Evolutionary conservation across 1,140 invertebrate species (phyloP), one percentile per base, ranked within the genome.

Genomic region (Drosophila novamexicana): DNA sequence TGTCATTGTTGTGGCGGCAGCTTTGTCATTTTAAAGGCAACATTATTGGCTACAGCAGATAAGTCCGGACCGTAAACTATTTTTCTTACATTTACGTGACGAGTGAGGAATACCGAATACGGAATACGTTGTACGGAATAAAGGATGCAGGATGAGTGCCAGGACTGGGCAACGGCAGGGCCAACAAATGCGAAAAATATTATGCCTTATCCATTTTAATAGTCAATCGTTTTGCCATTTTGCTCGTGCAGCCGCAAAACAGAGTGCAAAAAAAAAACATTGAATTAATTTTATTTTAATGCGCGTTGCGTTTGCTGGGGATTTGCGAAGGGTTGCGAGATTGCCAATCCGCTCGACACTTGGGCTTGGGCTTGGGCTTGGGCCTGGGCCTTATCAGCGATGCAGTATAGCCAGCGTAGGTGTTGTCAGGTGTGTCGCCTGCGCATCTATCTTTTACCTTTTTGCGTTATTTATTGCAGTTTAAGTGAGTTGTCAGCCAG

Each of bases 261-360:
- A 44, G 59, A 56, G 40, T 29, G 58, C 58, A 67, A 76, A 77
- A 37, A 53, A 14, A 58, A 59, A 29, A 49, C 32, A 49, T 49
- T 18, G 66, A 77, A 88, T 88, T 88, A 88, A 88, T 89, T 88
- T 88, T 84, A 88, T 84, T 89, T 88, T 88, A 88, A 88, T 88
- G 84, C 74, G 53, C 77, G 77, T 77, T 77, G 83, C 68, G 75
- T 69, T 77, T 81, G 76, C 63, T 82, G 63, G 76, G 82, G 78
- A 72, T 88, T 79, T 68, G 53, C 58, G 73, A 75, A 71, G 73
- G 73, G 67, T 71, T 68, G 61, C 66, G 49, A 74, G 71, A 74
- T 74, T 74, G 57, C 29, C 65, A 65, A 72, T 72, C 65, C 45
- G 59, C 56, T 66, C 76, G 79, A 77, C 70, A 81, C 57, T 79